Base-by-base conservation (phyloP, 2,888 invertebrate species). In the Tromatobia lineatoria region DNA sequence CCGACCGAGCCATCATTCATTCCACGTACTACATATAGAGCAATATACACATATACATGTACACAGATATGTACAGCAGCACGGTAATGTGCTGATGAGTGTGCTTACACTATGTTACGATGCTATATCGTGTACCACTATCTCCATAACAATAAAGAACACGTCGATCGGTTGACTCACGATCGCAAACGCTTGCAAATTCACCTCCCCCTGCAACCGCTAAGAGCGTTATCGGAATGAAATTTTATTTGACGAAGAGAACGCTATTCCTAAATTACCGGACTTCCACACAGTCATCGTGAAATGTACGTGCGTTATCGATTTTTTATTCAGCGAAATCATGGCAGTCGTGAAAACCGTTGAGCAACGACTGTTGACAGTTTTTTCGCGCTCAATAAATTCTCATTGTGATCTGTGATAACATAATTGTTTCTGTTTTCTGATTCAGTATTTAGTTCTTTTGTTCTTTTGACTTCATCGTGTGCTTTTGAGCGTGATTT, bases 1-100 rank as follows among this genome's bases (percentile, higher is more conserved):
- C 29, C 45, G 75, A 20, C 59, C 20, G 80, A 52, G 47, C 59
- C 18, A 54, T 75, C 75, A 59, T 80, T 73, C 67, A 73, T 80
- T 80, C 61, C 57, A 52, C 61, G 52, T 61, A 23, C 61, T 11
- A 29, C 29, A 34, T 34, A 20, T 74, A 73, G 25, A 57, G 61
- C 34, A 15, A 25, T 57, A 61, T 61, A 29, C 23, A 20, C 11
- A 42, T 13, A 66, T 25, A 23, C 11, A 13, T 15, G 0, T 29
- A 38, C 18, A 18, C 4, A 15, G 2, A 6, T 2, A 10, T 11
- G 15, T 11, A 38, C 15, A 0, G 38, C 42, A 2, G 20, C 18
- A 38, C 38, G 38, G 18, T 64, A 20, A 64, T 64, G 34, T 20
- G 13, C 34, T 38, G 61, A 34, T 29, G 59, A 61, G 38, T 64